phyloP scores from a whole-genome alignment of 2,888 invertebrate species.

The Eupsilia transversa region DNA sequence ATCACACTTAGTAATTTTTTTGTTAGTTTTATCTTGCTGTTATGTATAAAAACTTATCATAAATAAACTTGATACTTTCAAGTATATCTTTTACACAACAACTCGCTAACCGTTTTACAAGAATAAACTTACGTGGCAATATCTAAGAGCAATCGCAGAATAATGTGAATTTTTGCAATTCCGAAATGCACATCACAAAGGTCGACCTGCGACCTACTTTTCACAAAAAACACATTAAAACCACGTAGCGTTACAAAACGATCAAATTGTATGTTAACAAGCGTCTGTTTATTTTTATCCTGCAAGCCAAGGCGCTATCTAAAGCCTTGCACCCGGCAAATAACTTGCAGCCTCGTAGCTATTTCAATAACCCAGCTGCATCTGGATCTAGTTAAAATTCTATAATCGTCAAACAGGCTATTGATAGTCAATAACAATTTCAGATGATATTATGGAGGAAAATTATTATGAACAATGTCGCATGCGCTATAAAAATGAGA shows the following conservation, averaged over 20 bases:
- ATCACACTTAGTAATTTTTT: slow-evolving; percentile 23
- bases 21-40: slow-evolving; percentile 19
- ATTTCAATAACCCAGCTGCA: slow-evolving; percentile 55
- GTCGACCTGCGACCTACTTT: slow-evolving; percentile 63
- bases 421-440: slow-evolving; percentile 60
- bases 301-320: slow-evolving; percentile 19
- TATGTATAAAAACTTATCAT: slow-evolving; percentile 24
- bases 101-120: slow-evolving; percentile 51
- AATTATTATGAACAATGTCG: slow-evolving; percentile 78
- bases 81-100: slow-evolving; percentile 56
- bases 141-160: slow-evolving; percentile 57
- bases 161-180: slow-evolving; percentile 62
- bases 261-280: slow-evolving; percentile 46
- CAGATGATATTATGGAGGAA: slow-evolving; percentile 70
- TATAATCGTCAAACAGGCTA: slow-evolving; percentile 60
- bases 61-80: slow-evolving; percentile 47
- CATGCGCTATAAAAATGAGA: slow-evolving; percentile 80
- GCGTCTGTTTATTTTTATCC: slow-evolving; percentile 35
- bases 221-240: slow-evolving; percentile 52
- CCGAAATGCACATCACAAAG: slow-evolving; percentile 59
- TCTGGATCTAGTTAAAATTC: slow-evolving; percentile 61
- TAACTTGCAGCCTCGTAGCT: slow-evolving; percentile 39
- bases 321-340: slow-evolving; percentile 43
- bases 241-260: slow-evolving; percentile 53
- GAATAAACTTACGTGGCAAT: slow-evolving; percentile 45